Evolutionary conservation across 2,797 vertebrate genomes (phyloP).

Genomic region (Lacerta viridis): DNA sequence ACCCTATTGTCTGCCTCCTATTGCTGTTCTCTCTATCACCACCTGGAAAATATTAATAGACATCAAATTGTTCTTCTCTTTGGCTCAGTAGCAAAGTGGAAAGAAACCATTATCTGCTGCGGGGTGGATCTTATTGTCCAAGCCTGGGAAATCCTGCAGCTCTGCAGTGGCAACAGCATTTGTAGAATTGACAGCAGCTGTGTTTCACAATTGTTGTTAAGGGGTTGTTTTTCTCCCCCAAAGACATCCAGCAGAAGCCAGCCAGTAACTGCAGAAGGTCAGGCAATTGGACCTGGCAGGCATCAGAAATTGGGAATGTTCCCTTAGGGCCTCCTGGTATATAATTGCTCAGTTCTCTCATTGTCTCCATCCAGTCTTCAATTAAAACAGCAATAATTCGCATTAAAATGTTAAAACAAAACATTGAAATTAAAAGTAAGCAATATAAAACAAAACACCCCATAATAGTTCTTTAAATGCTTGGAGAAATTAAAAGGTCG

Average conservation of each 20-base stretch:
- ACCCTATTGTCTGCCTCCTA: not conserved
- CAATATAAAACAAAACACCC: not conserved
- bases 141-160: not conserved
- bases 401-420: not conserved
- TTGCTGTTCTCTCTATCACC: not conserved
- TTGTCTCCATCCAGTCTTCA: not conserved
- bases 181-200: conserved; percentile 38
- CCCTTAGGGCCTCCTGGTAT: not conserved
- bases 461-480: not conserved
- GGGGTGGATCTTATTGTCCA: conserved; percentile 6
- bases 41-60: conserved; percentile 16
- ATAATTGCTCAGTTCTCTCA: not conserved
- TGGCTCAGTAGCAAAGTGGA: not conserved
- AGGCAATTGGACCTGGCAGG: not conserved
- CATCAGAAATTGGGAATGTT: not conserved
- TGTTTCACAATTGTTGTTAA: conserved; percentile 42
- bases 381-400: not conserved
- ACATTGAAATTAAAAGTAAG: not conserved
- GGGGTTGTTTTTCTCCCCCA: not conserved
- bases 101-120: not conserved
- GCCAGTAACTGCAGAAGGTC: not conserved
- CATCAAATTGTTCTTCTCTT: not conserved
- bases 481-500: not conserved
- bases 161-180: not conserved
- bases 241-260: not conserved